Conservation (phyloP, 1,140 invertebrate genomes). For the Helicoverpa zea region DNA sequence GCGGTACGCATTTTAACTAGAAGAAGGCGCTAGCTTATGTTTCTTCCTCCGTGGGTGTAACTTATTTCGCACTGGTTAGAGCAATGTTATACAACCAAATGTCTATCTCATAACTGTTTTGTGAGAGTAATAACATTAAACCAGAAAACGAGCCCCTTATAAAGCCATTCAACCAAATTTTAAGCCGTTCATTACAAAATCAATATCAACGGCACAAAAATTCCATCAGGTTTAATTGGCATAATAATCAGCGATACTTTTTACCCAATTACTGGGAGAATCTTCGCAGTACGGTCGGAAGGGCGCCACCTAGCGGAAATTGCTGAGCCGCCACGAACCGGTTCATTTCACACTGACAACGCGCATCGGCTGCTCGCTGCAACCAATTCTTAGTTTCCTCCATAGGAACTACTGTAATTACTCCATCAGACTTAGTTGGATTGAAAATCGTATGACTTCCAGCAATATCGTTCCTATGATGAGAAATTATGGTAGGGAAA, state of each 20-base stretch:
- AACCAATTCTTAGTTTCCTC: conserved; percentile 27
- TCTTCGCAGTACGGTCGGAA: not conserved
- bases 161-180: no score
- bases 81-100: no score
- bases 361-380: not conserved
- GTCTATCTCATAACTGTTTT: no score
- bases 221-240: not conserved
- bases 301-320: conserved; percentile 37
- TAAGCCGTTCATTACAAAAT: no score
- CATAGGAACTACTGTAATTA: conserved; percentile 17
- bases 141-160: no score
- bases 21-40: no score
- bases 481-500: no score
- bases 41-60: no score
- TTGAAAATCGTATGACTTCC: not conserved
- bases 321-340: conserved; percentile 21
- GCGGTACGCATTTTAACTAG: no score
- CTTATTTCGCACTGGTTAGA: no score
- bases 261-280: conserved; percentile 15
- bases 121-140: no score
- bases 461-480: no score
- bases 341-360: conserved; percentile 31
- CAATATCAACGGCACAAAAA: not conserved
- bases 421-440: conserved; percentile 17
- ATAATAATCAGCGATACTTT: conserved; percentile 27